Percentiles rank a stretch among this genome's conserved stretches.
phyloP scores from a whole-genome alignment of 1,140 invertebrate genomes.

The Drosophila serrata region DNA sequence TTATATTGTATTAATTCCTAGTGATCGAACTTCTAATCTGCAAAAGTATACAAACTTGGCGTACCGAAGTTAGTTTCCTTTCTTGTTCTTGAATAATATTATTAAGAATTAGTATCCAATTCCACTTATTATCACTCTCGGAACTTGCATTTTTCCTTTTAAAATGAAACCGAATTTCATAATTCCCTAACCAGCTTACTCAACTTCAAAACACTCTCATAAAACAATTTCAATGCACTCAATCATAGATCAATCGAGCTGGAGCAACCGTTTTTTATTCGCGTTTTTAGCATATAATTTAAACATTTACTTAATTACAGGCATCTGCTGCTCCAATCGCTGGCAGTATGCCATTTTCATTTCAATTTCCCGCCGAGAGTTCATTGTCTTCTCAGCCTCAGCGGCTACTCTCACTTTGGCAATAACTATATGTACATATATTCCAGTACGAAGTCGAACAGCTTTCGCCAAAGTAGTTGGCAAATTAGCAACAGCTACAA shows the following conservation, averaged over 20 bases:
- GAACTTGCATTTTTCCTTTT: not conserved
- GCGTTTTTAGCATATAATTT: conserved; percentile 57
- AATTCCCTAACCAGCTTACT: not conserved
- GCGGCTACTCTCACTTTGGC: conserved; percentile 61
- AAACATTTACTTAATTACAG: conserved; percentile 73
- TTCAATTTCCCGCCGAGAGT: conserved; percentile 68
- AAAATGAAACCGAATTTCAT: conserved; percentile 19
- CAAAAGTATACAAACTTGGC: too few species aligned
- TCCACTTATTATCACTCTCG: too few species aligned
- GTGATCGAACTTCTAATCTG: too few species aligned
- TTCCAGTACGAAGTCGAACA: conserved; percentile 36
- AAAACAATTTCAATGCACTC: conserved; percentile 28
- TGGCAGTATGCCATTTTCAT: conserved; percentile 70
- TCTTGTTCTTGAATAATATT: too few species aligned
- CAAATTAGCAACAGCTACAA: conserved; percentile 75
- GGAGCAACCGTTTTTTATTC: conserved; percentile 18
- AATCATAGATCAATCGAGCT: conserved; percentile 54
- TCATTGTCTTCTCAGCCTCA: conserved; percentile 66
- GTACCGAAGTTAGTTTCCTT: too few species aligned
- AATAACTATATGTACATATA: conserved; percentile 1
- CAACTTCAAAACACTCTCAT: not conserved
- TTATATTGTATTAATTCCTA: too few species aligned
- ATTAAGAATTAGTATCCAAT: not conserved
- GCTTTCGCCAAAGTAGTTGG: conserved; percentile 80
- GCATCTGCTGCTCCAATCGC: conserved; percentile 42